A percentile compares a stretch with the other conserved stretches of the same genome.
Evolutionary conservation across 2,113 vertebrate genomes (phyloP).

Genomic region (Marcusenius ussheri): DNA sequence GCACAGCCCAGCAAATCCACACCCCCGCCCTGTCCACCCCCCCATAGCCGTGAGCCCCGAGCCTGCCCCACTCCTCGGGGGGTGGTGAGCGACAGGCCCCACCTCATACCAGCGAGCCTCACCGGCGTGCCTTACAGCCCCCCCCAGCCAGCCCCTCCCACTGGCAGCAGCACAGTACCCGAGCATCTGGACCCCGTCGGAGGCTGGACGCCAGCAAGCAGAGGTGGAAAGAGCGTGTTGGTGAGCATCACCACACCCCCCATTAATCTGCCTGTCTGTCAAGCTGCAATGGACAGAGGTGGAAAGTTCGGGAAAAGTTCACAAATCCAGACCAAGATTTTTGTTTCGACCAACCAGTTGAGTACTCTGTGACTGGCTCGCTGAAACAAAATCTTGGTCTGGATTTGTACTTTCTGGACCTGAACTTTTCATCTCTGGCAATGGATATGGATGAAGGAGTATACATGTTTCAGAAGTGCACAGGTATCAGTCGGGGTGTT

Average conservation of each 20-base stretch:
- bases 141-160: conserved; percentile 38
- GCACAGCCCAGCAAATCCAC: not conserved
- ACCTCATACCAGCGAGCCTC: conserved; percentile 79
- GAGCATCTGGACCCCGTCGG: conserved; percentile 36
- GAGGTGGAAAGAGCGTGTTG: conserved; percentile 61
- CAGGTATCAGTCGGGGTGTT: not conserved
- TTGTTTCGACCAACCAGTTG: not conserved
- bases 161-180: not conserved
- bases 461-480: not conserved
- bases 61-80: conserved; percentile 41
- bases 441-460: not conserved
- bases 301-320: not conserved
- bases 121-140: conserved; percentile 80
- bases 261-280: not conserved
- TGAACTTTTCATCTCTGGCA: not conserved
- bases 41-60: conserved; percentile 36
- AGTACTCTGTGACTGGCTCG: not conserved
- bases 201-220: conserved; percentile 50
- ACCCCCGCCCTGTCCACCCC: conserved; percentile 14
- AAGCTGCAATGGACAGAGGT: not conserved
- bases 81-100: conserved; percentile 48
- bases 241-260: conserved; percentile 44
- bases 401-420: not conserved
- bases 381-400: not conserved
- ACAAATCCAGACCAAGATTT: not conserved